These are phyloP conservation scores for Flexamia atlantica DNA, from an alignment of 2,888 invertebrate genomes.

Conservation along the genomic window DNA sequence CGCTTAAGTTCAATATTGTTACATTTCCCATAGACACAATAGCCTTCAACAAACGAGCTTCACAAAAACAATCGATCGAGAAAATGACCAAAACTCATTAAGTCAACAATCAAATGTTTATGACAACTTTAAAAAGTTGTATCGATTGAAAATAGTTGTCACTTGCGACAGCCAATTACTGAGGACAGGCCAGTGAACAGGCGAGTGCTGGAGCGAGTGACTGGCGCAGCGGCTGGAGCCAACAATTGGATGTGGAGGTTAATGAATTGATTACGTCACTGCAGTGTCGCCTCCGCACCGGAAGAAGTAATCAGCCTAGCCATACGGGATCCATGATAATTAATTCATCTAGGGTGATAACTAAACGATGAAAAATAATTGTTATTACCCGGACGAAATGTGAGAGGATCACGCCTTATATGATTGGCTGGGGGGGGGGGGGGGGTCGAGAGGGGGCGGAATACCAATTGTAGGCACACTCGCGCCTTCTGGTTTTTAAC, in stretches of 20 bases:
- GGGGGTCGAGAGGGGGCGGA: no score
- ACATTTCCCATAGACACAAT: no score
- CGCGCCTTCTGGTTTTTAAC: no score
- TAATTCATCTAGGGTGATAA: slow-evolving; percentile 64
- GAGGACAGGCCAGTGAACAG: background rate
- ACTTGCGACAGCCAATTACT: background rate
- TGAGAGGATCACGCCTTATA: slow-evolving; percentile 55
- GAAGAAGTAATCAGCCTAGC: slow-evolving; percentile 61
- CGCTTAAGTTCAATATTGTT: no score
- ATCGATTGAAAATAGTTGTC: no score
- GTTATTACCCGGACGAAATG: slow-evolving; percentile 62
- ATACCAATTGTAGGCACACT: no score
- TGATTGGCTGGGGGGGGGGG: background rate
- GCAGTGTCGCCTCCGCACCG: slow-evolving; percentile 56
- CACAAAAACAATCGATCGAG: no score
- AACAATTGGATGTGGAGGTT: slow-evolving; percentile 58
- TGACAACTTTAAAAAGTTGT: no score
- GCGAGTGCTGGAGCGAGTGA: background rate
- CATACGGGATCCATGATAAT: slow-evolving; percentile 61
- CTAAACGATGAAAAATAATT: slow-evolving; percentile 64
- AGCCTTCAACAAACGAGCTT: no score
- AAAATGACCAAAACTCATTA: no score
- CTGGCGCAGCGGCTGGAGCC: background rate
- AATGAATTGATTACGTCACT: slow-evolving; percentile 63
- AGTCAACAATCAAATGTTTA: no score